phyloP scores from a whole-genome alignment of 1,140 invertebrate species.

The Drosophila burlai region DNA sequence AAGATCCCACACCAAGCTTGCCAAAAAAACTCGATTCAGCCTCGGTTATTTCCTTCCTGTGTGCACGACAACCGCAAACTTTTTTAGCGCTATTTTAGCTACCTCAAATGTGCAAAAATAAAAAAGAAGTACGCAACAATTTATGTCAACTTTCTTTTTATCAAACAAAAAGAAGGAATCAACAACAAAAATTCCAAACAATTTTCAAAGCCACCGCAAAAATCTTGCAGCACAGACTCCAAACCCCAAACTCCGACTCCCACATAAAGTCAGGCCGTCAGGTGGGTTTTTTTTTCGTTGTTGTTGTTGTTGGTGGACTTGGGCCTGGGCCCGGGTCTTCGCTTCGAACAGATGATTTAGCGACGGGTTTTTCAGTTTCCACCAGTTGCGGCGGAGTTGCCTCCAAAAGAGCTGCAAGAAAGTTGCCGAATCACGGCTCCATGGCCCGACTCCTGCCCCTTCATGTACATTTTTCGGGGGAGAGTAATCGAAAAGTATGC shows the following conservation, averaged over 20 bases:
- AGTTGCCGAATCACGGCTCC: constrained; percentile 74
- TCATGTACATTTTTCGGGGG: constrained; percentile 52
- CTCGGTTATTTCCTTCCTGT: constrained; percentile 72
- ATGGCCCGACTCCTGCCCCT: constrained; percentile 24
- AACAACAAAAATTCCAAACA: constrained; percentile 66
- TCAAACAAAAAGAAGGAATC: constrained; percentile 79
- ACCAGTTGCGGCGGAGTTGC: constrained; percentile 53
- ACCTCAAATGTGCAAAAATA: constrained; percentile 49
- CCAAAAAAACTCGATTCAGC: constrained; percentile 46
- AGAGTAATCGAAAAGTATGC: constrained; percentile 68
- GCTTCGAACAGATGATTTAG: constrained; percentile 72
- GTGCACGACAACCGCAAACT: constrained; percentile 51
- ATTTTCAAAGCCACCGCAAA: constrained; percentile 78
- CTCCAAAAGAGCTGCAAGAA: constrained; percentile 55
- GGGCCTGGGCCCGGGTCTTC: constrained; percentile 3
- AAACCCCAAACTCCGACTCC: constrained; percentile 38
- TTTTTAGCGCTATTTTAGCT: constrained; percentile 34
- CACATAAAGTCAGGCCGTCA: constrained; percentile 75
- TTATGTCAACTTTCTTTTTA: constrained; percentile 83
- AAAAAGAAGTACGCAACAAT: constrained; percentile 63
- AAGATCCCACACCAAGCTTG: constrained; percentile 63
- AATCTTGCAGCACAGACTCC: constrained; percentile 61
- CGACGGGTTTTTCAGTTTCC: constrained; percentile 62
- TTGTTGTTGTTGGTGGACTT: neutral
- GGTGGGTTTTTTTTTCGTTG: constrained; percentile 54